A percentile compares a stretch with the other conserved stretches of the same genome.
Evolutionary conservation across 2,888 invertebrate genomes (phyloP).

Genomic region (Mesopsocus fuscifrons): DNA sequence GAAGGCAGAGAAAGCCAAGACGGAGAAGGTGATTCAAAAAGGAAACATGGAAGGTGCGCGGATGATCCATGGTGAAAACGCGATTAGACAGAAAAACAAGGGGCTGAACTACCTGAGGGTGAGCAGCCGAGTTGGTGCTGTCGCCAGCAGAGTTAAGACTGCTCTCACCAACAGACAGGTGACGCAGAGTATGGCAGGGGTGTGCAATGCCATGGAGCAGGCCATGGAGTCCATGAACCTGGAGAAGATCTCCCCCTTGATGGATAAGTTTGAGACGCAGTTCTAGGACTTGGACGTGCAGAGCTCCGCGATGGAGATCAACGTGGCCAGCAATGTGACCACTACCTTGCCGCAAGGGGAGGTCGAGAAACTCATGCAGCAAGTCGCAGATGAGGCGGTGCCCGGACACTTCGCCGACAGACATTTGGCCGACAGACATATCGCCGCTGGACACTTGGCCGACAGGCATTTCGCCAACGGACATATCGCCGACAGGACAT

Average conservation of each 20-base stretch:
- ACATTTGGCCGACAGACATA: no score
- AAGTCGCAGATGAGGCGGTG: constrained; percentile 99
- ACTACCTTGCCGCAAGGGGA: constrained; percentile 91
- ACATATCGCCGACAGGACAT: no score
- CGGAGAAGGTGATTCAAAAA: constrained; percentile 88
- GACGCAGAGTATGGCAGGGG: constrained; percentile 86
- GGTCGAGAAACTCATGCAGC: constrained; percentile 83
- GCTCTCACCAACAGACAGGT: constrained; percentile 92
- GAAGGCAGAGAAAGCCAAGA: constrained; percentile 87
- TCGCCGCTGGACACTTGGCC: no score
- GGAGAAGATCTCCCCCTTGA: constrained; percentile 83
- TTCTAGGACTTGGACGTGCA: constrained; percentile 99
- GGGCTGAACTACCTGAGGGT: constrained; percentile 87
- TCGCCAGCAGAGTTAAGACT: constrained; percentile 91
- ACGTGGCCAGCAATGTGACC: constrained; percentile 96
- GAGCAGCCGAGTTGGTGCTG: constrained; percentile 96
- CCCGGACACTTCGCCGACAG: no score
- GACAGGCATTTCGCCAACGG: no score
- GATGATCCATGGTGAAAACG: constrained; percentile 99
- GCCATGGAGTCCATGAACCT: constrained; percentile 99
- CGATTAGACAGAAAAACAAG: constrained; percentile 93
- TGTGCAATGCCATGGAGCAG: constrained; percentile 99
- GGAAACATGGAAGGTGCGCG: constrained; percentile 38
- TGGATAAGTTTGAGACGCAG: constrained; percentile 97
- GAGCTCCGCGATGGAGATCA: constrained; percentile 96